Evolutionary conservation across 2,113 vertebrate species (phyloP).

Genomic region (Epinephelus cyanopodus): DNA sequence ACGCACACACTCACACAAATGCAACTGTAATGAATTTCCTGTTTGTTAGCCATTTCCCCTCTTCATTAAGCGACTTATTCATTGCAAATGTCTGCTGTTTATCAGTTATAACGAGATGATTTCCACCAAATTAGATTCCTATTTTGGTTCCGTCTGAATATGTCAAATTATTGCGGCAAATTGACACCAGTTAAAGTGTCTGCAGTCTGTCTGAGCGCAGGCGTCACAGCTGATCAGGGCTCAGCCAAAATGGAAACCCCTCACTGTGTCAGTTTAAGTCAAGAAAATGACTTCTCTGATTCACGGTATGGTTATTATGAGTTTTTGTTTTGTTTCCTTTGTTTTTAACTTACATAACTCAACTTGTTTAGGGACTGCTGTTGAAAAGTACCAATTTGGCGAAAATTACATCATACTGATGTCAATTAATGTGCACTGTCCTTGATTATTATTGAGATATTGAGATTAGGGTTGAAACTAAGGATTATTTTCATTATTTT

Average conservation of each 20-base stretch:
- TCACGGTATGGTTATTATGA: neutral
- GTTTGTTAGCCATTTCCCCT: conserved; percentile 67
- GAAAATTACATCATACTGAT: neutral
- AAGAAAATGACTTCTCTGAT: neutral
- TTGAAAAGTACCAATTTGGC: neutral
- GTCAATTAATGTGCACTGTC: neutral
- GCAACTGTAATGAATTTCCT: conserved; percentile 61
- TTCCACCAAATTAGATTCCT: conserved; percentile 56
- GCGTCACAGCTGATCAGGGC: conserved; percentile 12
- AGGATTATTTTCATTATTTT: no score
- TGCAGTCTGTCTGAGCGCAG: neutral
- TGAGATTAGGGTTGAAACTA: no score
- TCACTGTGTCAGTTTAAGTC: neutral
- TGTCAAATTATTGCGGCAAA: conserved; percentile 36
- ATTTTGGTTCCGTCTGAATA: conserved; percentile 37
- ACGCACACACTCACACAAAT: conserved; percentile 1
- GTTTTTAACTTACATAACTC: no score
- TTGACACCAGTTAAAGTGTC: conserved; percentile 35
- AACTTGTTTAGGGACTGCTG: neutral
- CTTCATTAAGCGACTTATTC: conserved; percentile 61
- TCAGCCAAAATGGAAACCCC: neutral
- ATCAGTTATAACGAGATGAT: conserved; percentile 53
- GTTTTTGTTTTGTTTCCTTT: neutral
- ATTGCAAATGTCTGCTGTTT: conserved; percentile 43
- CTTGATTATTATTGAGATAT: neutral